phyloP scores from a whole-genome alignment of 2,113 vertebrate genomes.

The Hypomesus transpacificus region DNA sequence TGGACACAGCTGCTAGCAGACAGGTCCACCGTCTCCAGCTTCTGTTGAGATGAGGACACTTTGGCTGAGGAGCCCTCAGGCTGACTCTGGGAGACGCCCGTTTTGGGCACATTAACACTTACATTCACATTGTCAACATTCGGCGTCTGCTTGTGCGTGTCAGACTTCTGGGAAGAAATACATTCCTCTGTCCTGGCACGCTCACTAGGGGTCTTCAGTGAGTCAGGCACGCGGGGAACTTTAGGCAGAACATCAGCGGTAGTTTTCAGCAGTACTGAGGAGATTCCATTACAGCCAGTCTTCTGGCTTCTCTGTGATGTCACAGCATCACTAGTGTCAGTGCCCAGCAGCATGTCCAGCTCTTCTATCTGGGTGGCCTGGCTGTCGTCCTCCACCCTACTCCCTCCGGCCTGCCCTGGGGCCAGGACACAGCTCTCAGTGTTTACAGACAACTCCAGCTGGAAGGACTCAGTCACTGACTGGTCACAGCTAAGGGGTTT shows the following conservation, averaged over 20 bases:
- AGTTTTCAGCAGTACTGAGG: slow-evolving; percentile 19
- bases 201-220: slow-evolving; percentile 1
- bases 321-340: slow-evolving; percentile 36
- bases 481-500: slow-evolving; percentile 29
- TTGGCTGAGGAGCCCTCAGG: background rate
- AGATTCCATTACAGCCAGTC: slow-evolving; percentile 11
- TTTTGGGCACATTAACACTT: slow-evolving; percentile 18
- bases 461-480: slow-evolving; percentile 60
- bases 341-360: slow-evolving; percentile 13
- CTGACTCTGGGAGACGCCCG: slow-evolving; percentile 12
- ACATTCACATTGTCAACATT: slow-evolving; percentile 42
- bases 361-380: slow-evolving; percentile 79
- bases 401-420: slow-evolving; percentile 15
- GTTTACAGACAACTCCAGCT: slow-evolving; percentile 74
- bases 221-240: slow-evolving; percentile 16
- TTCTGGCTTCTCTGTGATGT: background rate
- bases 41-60: slow-evolving; percentile 27
- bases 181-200: slow-evolving; percentile 18
- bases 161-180: slow-evolving; percentile 15
- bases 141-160: background rate
- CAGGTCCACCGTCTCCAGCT: slow-evolving; percentile 24
- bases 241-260: slow-evolving; percentile 10
- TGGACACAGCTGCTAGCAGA: slow-evolving; percentile 33
- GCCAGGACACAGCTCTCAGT: slow-evolving; percentile 63
- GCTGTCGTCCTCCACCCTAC: slow-evolving; percentile 64